Evolutionary conservation across 2,797 vertebrate species (phyloP), one percentile per base, ranked within the genome.

Genomic region (Emys orbicularis): DNA sequence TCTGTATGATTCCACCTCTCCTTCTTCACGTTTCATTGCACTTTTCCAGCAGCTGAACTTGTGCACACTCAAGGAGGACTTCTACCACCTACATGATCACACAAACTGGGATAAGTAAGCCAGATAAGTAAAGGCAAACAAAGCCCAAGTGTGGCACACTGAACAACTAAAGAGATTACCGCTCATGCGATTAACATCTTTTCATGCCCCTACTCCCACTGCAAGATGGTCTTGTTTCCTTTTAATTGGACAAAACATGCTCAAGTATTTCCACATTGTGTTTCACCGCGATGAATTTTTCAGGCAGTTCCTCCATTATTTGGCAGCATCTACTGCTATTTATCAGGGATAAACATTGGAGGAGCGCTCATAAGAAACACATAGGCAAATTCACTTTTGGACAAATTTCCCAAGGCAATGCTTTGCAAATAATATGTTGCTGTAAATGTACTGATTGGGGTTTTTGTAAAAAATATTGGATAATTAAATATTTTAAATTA

Each of bases 61-160:
- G 15, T 93, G 94, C 92, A 88, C 93, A 7, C 92, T 94, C 86
- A 77, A 37, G 82, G 95, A 94, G 90, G 94, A 94, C 92, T 93
- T 96, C 88, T 86, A 87, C 88, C 96, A 93, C 87, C 93, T 92
- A 91, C 68, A 5, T 0, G 91, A 94, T 93, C 93, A 97, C 92
- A 95, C 41, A 23, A 93, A 85, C 53, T 83, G 90, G 92, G 86
- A 37, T 96, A 96, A 97, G 94, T 94, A 97, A 94, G 83, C 92
- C 96, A 96, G 96, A 95, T 95, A 97, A 97, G 92, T 95, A 86
- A 97, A 93, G 96, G 94, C 96, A 98, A 98, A 97, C 95, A 98
- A 97, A 96, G 93, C 88, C 96, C 94, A 83, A 96, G 97, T 89
- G 96, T 95, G 94, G 92, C 92, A 90, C 87, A 72, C 92, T 90